Base-by-base conservation (phyloP, 2,888 invertebrate genomes). In the Eristalis intricaria region DNA sequence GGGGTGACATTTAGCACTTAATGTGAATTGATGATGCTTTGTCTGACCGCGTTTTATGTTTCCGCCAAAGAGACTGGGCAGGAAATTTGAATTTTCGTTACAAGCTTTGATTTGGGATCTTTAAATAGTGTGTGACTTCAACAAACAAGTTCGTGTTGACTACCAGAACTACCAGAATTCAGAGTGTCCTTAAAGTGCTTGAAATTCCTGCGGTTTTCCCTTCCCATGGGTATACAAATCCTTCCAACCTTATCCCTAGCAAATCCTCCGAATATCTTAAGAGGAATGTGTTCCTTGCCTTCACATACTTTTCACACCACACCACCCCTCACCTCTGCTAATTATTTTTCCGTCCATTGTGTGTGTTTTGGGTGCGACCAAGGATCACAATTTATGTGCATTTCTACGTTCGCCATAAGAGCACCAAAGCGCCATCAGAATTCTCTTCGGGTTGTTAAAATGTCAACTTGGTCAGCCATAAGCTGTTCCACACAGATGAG, bases 341-440 rank as follows among this genome's bases (percentile, higher is more conserved):
- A 86, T 83, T 86, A 86, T 86, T 61, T 79, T 50, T 81, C 71
- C 64, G 64, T 65, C 78, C 74, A 15, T 32, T 69, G 78, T 56
- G 69, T 69, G 78, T 43, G 64, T 74, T 29, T 69, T 60, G 19
- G 29, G n/a, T 43, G 50, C 19, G 8, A 19, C 50, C 50, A 50
- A 50, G 50, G 50, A 8, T 19, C 50, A 50, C 50, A 86, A 86
- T 86, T 86, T 86, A 86, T 86, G 83, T 79, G 71, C 66, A 83
- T 83, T 78, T 82, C 74, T 56, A 63, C 66, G 61, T 58, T 63
- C 56, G 70, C 77, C 78, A 61, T 70, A 78, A 71, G 15, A n/a
- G 32, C 8, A 8, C 32, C 32, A 32, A 10, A 32, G 10, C 19
- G 61, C 50, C 83, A 71, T 86, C 63, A 75, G 63, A 23, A 78